A percentile compares a stretch with the other conserved stretches of the same genome.
These are phyloP conservation scores for Agrotis exclamationis DNA, from an alignment of 2,888 invertebrate genomes.

Conservation along the genomic window DNA sequence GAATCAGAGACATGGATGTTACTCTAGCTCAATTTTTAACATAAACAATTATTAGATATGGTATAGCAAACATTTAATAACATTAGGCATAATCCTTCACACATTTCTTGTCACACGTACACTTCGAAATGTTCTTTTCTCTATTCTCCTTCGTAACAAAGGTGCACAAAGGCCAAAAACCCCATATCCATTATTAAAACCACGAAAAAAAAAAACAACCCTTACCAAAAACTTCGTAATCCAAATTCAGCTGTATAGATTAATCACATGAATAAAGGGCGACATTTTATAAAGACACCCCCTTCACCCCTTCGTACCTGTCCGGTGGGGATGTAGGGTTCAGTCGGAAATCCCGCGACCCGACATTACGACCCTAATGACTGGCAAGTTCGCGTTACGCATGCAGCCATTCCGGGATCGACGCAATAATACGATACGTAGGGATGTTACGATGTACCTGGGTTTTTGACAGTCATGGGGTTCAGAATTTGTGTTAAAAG, in stretches of 20 bases:
- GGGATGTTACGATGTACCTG: not conserved
- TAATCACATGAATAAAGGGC: constrained; percentile 63
- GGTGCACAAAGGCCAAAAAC: constrained; percentile 14
- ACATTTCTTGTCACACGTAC: not conserved
- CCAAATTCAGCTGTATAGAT: constrained; percentile 49
- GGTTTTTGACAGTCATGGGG: constrained; percentile 12
- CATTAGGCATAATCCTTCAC: not conserved
- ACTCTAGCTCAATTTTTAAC: no score
- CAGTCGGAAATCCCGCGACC: constrained; percentile 45
- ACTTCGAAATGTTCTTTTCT: not conserved
- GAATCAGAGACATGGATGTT: no score
- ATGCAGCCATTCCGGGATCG: constrained; percentile 42
- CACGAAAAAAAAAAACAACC: constrained; percentile 33
- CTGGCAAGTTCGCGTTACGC: constrained; percentile 56
- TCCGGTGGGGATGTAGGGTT: constrained; percentile 31
- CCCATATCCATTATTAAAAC: not conserved
- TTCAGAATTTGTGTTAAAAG: not conserved
- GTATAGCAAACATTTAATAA: no score
- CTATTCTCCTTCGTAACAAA: not conserved
- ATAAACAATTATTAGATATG: no score
- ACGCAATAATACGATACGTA: constrained; percentile 35
- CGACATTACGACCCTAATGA: constrained; percentile 61
- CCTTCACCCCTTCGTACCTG: constrained; percentile 26
- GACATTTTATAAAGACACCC: constrained; percentile 60
- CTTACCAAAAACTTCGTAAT: constrained; percentile 41